Conservation (phyloP, 2,113 vertebrate species). For the Boulengerochromis microlepis region DNA sequence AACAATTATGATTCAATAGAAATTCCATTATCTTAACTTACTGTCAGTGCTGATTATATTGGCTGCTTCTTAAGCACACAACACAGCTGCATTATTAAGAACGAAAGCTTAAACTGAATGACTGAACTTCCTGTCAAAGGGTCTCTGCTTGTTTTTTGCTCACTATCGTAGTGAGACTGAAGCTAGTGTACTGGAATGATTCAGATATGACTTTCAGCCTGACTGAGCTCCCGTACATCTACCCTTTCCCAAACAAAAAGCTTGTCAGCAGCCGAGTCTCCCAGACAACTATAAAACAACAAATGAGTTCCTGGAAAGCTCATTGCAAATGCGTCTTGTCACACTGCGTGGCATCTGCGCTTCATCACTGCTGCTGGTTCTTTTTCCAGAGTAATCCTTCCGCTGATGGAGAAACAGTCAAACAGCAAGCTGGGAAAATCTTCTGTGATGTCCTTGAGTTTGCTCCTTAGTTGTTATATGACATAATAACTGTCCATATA, state of each 20-base stretch:
- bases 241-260: neutral
- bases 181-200: neutral
- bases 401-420: neutral
- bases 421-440: neutral
- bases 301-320: neutral
- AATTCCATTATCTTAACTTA: neutral
- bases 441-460: neutral
- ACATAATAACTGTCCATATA: neutral
- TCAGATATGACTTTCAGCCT: slow-evolving; percentile 17
- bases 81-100: neutral
- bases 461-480: neutral
- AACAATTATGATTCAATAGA: slow-evolving; percentile 6
- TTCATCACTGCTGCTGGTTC: neutral
- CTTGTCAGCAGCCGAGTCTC: neutral
- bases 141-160: neutral
- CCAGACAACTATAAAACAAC: neutral
- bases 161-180: slow-evolving; percentile 7
- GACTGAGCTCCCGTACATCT: neutral
- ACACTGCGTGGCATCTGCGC: neutral
- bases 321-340: neutral
- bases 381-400: neutral
- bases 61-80: neutral
- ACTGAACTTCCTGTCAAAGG: neutral
- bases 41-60: neutral
- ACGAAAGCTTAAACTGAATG: neutral